phyloP scores from a whole-genome alignment of 2,113 vertebrate species.

The Ctenodactylus gundi region DNA sequence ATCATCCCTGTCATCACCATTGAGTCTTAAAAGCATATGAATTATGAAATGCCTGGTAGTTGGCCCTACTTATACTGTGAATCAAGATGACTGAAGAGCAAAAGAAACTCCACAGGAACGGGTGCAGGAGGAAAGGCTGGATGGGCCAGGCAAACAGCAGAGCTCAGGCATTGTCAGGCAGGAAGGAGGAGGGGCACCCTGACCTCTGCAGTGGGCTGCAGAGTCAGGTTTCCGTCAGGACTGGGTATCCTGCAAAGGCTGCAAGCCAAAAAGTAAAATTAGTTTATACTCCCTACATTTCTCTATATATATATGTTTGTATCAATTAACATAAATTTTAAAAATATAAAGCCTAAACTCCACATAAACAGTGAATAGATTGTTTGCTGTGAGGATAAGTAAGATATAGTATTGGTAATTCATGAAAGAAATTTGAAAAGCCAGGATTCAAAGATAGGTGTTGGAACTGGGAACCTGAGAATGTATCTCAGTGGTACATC shows the following conservation, averaged over 20 bases:
- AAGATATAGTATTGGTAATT: not conserved
- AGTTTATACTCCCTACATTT: not conserved
- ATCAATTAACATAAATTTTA: not conserved
- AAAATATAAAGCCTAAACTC: not conserved
- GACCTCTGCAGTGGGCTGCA: not conserved
- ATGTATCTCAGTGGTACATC: too few species aligned
- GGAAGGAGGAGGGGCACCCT: not conserved
- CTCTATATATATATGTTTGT: not conserved
- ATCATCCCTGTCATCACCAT: not conserved
- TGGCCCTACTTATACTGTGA: not conserved
- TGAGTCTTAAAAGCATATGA: not conserved
- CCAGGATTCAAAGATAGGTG: not conserved
- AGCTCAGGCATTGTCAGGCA: not conserved
- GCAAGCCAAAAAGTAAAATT: not conserved
- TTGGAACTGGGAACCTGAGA: not conserved
- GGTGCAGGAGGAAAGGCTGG: not conserved
- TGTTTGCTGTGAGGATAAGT: not conserved
- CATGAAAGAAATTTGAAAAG: not conserved
- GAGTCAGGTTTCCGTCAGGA: too few species aligned
- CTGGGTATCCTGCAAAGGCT: not conserved
- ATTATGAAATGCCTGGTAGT: not conserved
- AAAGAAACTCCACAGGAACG: not conserved
- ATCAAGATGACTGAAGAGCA: not conserved
- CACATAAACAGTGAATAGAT: not conserved
- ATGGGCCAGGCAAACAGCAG: not conserved